phyloP scores from a whole-genome alignment of 2,113 vertebrate species.

The Rhagologus leucostigma region DNA sequence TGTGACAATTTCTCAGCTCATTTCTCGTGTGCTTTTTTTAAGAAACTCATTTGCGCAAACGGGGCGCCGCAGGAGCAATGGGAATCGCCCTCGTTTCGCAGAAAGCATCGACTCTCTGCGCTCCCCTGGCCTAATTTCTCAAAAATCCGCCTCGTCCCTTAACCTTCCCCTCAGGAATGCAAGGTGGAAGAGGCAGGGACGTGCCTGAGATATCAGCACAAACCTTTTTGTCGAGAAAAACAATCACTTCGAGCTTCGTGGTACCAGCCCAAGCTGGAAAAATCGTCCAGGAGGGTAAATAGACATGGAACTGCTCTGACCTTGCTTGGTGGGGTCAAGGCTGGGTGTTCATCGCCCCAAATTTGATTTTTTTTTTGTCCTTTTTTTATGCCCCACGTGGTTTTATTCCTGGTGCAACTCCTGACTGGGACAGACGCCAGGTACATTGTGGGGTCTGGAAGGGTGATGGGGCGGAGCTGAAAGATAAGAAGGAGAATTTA shows the following conservation, averaged over 20 bases:
- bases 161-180: rapidly evolving
- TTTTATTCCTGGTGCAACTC: not conserved
- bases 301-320: not conserved
- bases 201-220: rapidly evolving
- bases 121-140: not conserved
- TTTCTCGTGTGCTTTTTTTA: not conserved
- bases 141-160: rapidly evolving
- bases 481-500: not conserved
- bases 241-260: not conserved
- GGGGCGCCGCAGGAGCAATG: rapidly evolving
- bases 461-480: not conserved
- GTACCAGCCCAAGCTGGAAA: not conserved
- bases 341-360: not conserved
- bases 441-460: rapidly evolving
- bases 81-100: rapidly evolving
- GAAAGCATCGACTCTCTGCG: rapidly evolving
- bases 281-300: not conserved
- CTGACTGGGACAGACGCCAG: rapidly evolving
- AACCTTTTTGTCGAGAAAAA: not conserved
- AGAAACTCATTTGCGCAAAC: not conserved
- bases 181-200: not conserved
- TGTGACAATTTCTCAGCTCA: not conserved
- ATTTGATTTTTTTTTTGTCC: not conserved
- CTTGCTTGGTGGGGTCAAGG: not conserved
- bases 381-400: rapidly evolving